Evolutionary conservation across 2,888 invertebrate genomes (phyloP).

Genomic region (Beris morrisii): DNA sequence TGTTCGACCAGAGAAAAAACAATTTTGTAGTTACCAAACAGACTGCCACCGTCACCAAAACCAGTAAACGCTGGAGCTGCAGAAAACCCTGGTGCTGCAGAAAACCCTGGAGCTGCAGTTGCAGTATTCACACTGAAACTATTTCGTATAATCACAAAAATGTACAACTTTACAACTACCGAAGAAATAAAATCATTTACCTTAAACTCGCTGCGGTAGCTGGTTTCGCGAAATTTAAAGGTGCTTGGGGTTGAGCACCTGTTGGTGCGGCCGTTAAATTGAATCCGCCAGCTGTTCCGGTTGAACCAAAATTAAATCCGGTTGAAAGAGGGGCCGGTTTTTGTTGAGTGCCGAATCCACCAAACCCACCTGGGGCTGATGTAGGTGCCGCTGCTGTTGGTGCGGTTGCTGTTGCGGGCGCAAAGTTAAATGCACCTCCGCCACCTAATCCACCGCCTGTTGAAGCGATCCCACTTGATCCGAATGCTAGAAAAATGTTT

Average conservation of each 20-base stretch:
- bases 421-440: not conserved
- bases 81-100: conserved; percentile 30
- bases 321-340: conserved; percentile 21
- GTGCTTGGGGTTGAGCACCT: conserved; percentile 3
- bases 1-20: not conserved
- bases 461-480: not conserved
- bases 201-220: conserved; percentile 2
- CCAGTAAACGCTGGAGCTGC: not conserved
- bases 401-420: conserved; percentile 6
- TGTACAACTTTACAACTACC: not conserved
- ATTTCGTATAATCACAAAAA: not conserved
- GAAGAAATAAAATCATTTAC: not conserved
- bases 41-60: conserved; percentile 5
- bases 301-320: conserved; percentile 33
- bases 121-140: not conserved
- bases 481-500: not conserved
- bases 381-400: conserved; percentile 40
- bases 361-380: conserved; percentile 39
- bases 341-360: conserved; percentile 18
- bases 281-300: conserved; percentile 40
- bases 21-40: conserved; percentile 13
- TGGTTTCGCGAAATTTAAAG: conserved; percentile 9
- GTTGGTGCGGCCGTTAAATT: conserved; percentile 7
- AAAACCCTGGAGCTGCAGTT: conserved; percentile 40
- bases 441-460: not conserved